A percentile compares a stretch with the other conserved stretches of the same genome.
Conservation (phyloP, 2,797 vertebrate genomes). For the Hypotaenidia okinawae region DNA sequence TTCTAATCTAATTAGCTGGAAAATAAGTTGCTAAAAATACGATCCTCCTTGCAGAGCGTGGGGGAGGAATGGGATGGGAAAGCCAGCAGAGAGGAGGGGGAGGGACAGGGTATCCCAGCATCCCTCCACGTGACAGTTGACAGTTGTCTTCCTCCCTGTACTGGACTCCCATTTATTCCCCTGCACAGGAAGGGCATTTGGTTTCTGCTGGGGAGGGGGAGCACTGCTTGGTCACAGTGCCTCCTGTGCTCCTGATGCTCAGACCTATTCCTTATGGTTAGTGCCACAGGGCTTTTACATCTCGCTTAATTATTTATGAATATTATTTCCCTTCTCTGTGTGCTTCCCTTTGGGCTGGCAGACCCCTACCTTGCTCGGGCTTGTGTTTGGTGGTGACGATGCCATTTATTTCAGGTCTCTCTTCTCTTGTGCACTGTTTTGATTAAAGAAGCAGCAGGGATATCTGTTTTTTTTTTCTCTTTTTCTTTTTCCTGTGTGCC, state of each 20-base stretch:
- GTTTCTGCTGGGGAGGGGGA: not conserved
- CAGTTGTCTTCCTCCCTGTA: not conserved
- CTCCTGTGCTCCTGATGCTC: not conserved
- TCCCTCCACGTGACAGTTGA: not conserved
- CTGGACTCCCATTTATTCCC: constrained; percentile 10
- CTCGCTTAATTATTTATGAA: constrained; percentile 33
- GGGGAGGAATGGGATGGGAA: not conserved
- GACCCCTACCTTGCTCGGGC: constrained; percentile 11
- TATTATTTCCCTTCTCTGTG: constrained; percentile 7
- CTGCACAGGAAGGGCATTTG: not conserved
- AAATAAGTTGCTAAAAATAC: constrained; percentile 4
- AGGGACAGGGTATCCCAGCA: not conserved
- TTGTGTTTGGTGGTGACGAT: constrained; percentile 44
- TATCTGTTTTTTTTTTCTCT: not conserved
- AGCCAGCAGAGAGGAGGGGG: not conserved
- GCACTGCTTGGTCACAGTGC: not conserved
- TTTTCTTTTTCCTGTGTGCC: not conserved
- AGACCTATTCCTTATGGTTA: not conserved
- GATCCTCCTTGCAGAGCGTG: not conserved
- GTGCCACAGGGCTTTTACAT: not conserved
- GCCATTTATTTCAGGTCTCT: constrained; percentile 14
- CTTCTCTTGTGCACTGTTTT: not conserved
- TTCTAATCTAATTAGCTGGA: constrained; percentile 36
- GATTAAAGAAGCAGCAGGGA: constrained; percentile 35
- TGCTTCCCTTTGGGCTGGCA: constrained; percentile 41